Percentiles rank a stretch among this genome's conserved stretches.
Evolutionary conservation across 2,888 invertebrate genomes (phyloP).

Genomic region (Drosophila neotestacea): DNA sequence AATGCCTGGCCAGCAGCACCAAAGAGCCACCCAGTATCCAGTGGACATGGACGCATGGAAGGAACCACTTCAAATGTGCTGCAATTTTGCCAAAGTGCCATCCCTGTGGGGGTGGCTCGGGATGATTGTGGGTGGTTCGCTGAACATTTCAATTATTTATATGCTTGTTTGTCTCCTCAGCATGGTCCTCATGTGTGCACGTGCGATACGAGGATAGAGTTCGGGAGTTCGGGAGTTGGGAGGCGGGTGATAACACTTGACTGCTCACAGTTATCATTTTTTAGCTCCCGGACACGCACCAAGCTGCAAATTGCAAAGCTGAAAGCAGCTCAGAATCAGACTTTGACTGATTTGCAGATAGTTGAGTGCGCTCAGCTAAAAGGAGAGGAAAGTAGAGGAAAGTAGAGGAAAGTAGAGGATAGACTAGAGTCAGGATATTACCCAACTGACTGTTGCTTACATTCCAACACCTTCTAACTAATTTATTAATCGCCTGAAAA

Average conservation of each 20-base stretch:
- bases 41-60: slow-evolving; percentile 11
- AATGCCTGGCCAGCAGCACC: slow-evolving; percentile 52
- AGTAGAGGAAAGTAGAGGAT: slow-evolving; percentile 8
- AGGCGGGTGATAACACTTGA: slow-evolving; percentile 68
- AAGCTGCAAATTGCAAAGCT: slow-evolving; percentile 58
- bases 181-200: slow-evolving; percentile 46
- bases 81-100: slow-evolving; percentile 71
- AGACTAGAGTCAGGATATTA: slow-evolving; percentile 2
- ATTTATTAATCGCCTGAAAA: slow-evolving; percentile 60
- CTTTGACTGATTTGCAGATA: slow-evolving; percentile 76
- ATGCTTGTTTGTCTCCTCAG: slow-evolving; percentile 72
- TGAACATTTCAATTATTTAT: slow-evolving; percentile 80
- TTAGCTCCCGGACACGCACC: slow-evolving; percentile 49
- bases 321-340: slow-evolving; percentile 38
- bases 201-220: slow-evolving; percentile 37
- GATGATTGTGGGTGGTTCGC: slow-evolving; percentile 36
- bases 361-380: slow-evolving; percentile 60
- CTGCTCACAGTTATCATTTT: slow-evolving; percentile 72
- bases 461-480: slow-evolving; percentile 57
- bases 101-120: slow-evolving; percentile 32
- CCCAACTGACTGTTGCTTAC: background rate
- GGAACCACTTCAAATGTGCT: slow-evolving; percentile 58
- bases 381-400: background rate
- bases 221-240: background rate
- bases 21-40: slow-evolving; percentile 24